A percentile compares a stretch with the other conserved stretches of the same genome.
These are phyloP conservation scores for Leptestheria dahalacensis DNA, from an alignment of 1,140 invertebrate genomes.

Conservation along the genomic window DNA sequence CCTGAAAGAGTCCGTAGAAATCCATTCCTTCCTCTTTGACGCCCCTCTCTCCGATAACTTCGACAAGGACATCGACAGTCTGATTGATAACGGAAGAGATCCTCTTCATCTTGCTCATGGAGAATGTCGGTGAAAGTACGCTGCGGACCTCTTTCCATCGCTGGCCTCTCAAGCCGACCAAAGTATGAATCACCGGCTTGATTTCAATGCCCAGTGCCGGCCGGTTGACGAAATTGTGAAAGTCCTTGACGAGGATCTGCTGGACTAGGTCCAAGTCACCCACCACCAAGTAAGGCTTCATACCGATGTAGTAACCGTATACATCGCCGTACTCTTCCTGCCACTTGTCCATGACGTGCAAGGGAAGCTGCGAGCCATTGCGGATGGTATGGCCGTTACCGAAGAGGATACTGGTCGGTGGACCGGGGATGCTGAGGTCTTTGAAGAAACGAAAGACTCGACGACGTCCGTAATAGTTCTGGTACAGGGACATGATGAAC, in stretches of 20 bases:
- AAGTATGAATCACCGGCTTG: slow-evolving; percentile 24
- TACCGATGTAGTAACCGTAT: slow-evolving; percentile 28
- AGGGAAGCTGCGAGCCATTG: slow-evolving; percentile 4
- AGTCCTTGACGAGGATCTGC: slow-evolving; percentile 26
- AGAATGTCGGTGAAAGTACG: slow-evolving; percentile 36
- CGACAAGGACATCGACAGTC: slow-evolving; percentile 23
- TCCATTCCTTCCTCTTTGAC: slow-evolving; percentile 20
- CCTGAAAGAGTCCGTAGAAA: slow-evolving; percentile 21
- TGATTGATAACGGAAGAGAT: slow-evolving; percentile 27
- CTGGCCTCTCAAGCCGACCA: slow-evolving; percentile 25
- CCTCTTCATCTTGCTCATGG: slow-evolving; percentile 32
- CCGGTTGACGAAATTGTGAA: slow-evolving; percentile 25
- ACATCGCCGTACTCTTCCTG: slow-evolving; percentile 25
- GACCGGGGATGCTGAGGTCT: slow-evolving; percentile 24
- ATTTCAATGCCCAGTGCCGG: slow-evolving; percentile 23
- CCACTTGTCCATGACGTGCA: slow-evolving; percentile 25
- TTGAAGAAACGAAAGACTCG: slow-evolving; percentile 17
- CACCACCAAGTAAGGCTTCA: slow-evolving; percentile 25
- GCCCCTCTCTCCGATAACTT: slow-evolving; percentile 20
- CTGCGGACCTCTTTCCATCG: slow-evolving; percentile 35
- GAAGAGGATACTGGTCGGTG: slow-evolving; percentile 24
- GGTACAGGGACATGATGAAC: neutral
- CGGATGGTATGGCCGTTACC: slow-evolving; percentile 24
- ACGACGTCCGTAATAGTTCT: neutral
- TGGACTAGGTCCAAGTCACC: slow-evolving; percentile 27